Percentiles rank a stretch among this genome's conserved stretches.
These are phyloP conservation scores for Sarcoramphus papa DNA, from an alignment of 2,797 vertebrate genomes.

Conservation along the genomic window DNA sequence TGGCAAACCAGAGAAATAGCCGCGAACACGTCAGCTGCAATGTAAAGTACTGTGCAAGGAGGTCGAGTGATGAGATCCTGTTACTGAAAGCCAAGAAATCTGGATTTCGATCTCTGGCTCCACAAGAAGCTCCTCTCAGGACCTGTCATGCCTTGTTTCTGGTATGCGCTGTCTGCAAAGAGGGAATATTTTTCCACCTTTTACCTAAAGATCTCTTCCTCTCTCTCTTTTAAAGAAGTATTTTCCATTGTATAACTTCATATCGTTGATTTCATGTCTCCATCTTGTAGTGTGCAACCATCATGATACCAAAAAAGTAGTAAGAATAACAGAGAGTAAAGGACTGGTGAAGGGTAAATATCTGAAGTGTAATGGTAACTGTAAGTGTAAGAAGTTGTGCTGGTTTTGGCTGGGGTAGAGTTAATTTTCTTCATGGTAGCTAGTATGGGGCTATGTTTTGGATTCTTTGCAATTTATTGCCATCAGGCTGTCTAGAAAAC, in stretches of 20 bases:
- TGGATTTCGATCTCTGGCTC: neutral
- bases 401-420: neutral
- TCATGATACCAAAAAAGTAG: neutral
- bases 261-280: neutral
- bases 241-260: neutral
- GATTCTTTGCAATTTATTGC: neutral
- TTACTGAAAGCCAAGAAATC: neutral
- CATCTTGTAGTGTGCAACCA: neutral
- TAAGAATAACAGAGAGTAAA: neutral
- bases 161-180: neutral
- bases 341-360: neutral
- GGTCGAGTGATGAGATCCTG: neutral
- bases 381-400: neutral
- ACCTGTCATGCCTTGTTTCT: neutral
- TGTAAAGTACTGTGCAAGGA: neutral
- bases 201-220: neutral
- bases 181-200: neutral
- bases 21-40: rapidly evolving
- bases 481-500: neutral
- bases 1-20: neutral
- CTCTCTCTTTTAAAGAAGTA: neutral
- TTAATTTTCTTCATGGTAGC: neutral
- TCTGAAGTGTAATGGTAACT: neutral
- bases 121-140: neutral
- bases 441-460: neutral